phyloP scores from a whole-genome alignment of 2,113 vertebrate species.

The Macquaria australasica region DNA sequence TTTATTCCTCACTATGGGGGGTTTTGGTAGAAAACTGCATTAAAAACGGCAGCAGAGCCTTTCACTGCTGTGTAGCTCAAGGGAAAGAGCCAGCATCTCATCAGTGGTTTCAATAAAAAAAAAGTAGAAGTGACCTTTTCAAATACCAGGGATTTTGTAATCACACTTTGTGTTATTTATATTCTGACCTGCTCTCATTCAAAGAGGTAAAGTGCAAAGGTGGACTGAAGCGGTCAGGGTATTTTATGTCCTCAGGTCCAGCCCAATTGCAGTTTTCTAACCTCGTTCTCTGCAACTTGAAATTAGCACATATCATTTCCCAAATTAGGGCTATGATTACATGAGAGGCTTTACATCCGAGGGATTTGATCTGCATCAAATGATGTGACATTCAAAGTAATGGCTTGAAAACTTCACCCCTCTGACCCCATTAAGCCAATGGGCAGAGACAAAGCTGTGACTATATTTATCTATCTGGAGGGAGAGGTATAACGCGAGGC shows the following conservation, averaged over 20 bases:
- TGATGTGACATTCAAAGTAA: conserved; percentile 62
- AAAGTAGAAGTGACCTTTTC: conserved; percentile 52
- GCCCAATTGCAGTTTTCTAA: conserved; percentile 31
- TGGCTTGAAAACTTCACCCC: conserved; percentile 21
- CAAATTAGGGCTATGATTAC: conserved; percentile 21
- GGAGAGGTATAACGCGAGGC: background rate
- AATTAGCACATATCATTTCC: conserved; percentile 43
- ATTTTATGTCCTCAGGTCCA: conserved; percentile 35
- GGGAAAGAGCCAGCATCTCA: conserved; percentile 27
- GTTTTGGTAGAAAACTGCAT: conserved; percentile 40
- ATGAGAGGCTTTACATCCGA: conserved; percentile 24
- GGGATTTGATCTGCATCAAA: conserved; percentile 9
- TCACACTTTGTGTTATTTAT: conserved; percentile 62
- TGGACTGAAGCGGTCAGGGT: conserved; percentile 17
- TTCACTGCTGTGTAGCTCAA: conserved; percentile 14
- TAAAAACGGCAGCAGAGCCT: conserved; percentile 38
- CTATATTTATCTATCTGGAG: conserved; percentile 13
- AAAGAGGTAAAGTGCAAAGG: conserved; percentile 45
- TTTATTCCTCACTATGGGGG: conserved; percentile 59
- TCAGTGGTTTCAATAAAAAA: conserved; percentile 23
- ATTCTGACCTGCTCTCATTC: conserved; percentile 49
- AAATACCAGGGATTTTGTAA: conserved; percentile 57
- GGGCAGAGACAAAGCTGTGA: conserved; percentile 4
- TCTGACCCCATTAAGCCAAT: conserved; percentile 51
- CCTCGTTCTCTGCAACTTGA: conserved; percentile 30